Percentiles rank a stretch among this genome's conserved stretches.
phyloP scores from a whole-genome alignment of 2,797 vertebrate genomes.

The Gadopsis marmoratus region DNA sequence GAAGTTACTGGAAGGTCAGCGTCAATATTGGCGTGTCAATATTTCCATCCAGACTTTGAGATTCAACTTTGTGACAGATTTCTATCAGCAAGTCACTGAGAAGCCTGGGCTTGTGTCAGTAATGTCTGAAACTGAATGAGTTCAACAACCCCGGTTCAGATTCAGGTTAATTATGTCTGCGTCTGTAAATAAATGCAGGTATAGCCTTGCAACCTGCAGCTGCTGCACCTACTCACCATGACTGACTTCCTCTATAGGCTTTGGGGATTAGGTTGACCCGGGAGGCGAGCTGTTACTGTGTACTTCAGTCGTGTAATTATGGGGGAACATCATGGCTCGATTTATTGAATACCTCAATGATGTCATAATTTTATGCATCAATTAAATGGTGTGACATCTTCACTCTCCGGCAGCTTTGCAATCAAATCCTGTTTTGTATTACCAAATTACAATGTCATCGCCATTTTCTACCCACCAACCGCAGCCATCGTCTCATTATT shows the following conservation, averaged over 20 bases:
- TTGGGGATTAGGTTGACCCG: slow-evolving; percentile 80
- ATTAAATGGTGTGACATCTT: slow-evolving; percentile 54
- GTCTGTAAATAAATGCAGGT: slow-evolving; percentile 78
- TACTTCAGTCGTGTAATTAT: slow-evolving; percentile 72
- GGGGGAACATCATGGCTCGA: slow-evolving; percentile 52
- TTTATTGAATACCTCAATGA: slow-evolving; percentile 67
- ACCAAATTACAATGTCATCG: slow-evolving; percentile 39
- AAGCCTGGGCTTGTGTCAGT: slow-evolving; percentile 30
- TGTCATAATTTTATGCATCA: slow-evolving; percentile 60
- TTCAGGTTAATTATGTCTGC: slow-evolving; percentile 79
- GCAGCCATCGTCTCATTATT: slow-evolving; percentile 12
- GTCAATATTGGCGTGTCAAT: not conserved
- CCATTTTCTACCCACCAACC: slow-evolving; percentile 26
- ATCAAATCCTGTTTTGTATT: slow-evolving; percentile 47
- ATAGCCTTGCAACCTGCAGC: slow-evolving; percentile 69
- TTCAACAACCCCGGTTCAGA: slow-evolving; percentile 70
- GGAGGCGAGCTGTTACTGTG: slow-evolving; percentile 69
- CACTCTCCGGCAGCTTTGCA: slow-evolving; percentile 40
- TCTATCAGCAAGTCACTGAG: slow-evolving; percentile 17
- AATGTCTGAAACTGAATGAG: slow-evolving; percentile 50
- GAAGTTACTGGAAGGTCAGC: not conserved
- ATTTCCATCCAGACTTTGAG: slow-evolving; percentile 12
- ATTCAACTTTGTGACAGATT: slow-evolving; percentile 28
- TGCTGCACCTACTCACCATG: slow-evolving; percentile 64
- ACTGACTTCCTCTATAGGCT: slow-evolving; percentile 81